Percentiles rank a stretch among this genome's conserved stretches.
These are phyloP conservation scores for Apteryx mantelli DNA, from an alignment of 2,113 vertebrate genomes.

Conservation along the genomic window DNA sequence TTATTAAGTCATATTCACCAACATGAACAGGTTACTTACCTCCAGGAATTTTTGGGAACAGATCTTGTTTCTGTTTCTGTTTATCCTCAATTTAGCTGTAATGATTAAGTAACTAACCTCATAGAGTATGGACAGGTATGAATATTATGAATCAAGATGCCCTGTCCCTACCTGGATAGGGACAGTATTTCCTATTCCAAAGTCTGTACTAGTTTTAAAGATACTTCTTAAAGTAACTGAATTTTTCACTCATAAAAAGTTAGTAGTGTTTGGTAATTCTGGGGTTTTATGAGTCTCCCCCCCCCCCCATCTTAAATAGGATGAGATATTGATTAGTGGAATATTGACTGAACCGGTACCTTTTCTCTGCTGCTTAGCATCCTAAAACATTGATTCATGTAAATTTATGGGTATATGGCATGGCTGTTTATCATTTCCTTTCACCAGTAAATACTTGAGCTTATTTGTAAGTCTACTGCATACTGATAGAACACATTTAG, in stretches of 20 bases:
- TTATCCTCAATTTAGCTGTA: not conserved
- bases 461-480: not conserved
- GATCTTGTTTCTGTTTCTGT: not conserved
- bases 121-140: not conserved
- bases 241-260: not conserved
- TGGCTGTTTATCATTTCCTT: not conserved
- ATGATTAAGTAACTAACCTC: not conserved
- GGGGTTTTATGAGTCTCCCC: no score
- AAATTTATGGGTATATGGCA: not conserved
- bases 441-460: not conserved
- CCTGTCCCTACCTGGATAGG: rapidly evolving
- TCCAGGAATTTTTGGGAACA: not conserved
- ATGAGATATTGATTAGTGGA: not conserved
- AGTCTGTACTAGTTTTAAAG: not conserved
- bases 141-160: not conserved
- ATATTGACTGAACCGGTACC: not conserved
- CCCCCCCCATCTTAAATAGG: not conserved
- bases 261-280: not conserved
- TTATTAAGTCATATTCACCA: not conserved
- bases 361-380: not conserved
- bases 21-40: not conserved
- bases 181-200: not conserved
- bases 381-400: not conserved
- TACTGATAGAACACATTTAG: not conserved
- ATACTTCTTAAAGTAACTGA: not conserved